Conservation (phyloP, 1,140 invertebrate genomes). For the Sarcophaga peregrina region DNA sequence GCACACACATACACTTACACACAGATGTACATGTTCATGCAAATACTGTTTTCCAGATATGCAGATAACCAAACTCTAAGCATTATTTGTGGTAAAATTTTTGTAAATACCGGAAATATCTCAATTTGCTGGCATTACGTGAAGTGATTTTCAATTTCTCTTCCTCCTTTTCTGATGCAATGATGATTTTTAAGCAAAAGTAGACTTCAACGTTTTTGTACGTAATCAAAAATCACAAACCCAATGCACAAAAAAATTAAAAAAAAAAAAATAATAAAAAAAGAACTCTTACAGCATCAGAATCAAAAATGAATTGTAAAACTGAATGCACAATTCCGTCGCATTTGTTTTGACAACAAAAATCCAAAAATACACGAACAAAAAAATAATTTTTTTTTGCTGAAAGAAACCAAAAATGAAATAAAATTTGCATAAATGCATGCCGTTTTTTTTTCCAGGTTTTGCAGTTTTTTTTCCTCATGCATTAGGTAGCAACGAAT, state of each 20-base stretch:
- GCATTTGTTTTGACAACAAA: conserved; percentile 5
- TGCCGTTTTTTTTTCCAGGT: not conserved
- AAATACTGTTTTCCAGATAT: no score
- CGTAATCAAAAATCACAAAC: no score
- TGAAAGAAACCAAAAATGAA: not conserved
- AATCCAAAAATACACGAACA: no score
- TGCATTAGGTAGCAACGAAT: not conserved
- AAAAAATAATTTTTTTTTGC: no score
- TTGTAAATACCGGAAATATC: conserved; percentile 45
- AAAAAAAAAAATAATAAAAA: not conserved
- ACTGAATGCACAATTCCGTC: not conserved
- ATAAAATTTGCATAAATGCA: conserved; percentile 6
- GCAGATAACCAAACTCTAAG: no score
- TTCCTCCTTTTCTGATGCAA: not conserved
- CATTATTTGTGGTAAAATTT: conserved; percentile 1
- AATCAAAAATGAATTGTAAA: not conserved
- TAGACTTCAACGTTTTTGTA: no score
- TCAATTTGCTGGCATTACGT: conserved; percentile 45
- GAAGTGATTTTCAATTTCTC: conserved; percentile 46
- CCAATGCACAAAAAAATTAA: no score
- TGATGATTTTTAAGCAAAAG: not conserved
- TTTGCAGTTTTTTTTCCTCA: not conserved
- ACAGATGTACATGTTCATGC: no score
- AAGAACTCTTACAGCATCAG: not conserved
- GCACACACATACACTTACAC: no score